phyloP scores from a whole-genome alignment of 2,113 vertebrate species.

The Chlamydotis undulata region DNA sequence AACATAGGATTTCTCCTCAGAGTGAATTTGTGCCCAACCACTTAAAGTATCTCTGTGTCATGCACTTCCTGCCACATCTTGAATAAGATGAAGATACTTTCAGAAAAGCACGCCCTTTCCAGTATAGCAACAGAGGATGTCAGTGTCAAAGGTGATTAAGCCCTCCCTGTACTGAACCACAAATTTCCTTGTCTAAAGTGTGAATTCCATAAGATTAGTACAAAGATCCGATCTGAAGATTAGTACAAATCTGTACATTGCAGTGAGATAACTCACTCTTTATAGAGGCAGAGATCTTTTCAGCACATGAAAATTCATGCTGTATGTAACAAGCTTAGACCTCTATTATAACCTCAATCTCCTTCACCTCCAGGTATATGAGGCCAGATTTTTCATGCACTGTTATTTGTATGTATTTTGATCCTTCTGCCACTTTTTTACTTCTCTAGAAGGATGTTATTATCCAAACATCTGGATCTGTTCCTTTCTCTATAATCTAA shows the following conservation, averaged over 20 bases:
- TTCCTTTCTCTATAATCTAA: constrained; percentile 41
- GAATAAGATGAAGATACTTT: not conserved
- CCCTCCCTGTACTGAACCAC: not conserved
- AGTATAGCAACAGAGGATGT: not conserved
- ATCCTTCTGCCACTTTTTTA: not conserved
- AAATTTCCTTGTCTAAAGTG: not conserved
- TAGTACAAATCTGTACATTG: not conserved
- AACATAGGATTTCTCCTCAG: not conserved
- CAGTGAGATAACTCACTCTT: not conserved
- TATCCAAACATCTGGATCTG: constrained; percentile 53
- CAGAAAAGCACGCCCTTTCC: not conserved
- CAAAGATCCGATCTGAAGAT: not conserved
- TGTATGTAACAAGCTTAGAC: not conserved
- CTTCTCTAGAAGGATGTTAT: not conserved
- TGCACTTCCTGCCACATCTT: not conserved
- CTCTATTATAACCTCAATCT: not conserved
- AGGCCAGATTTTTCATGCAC: not conserved
- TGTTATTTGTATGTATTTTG: not conserved
- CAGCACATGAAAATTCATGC: not conserved
- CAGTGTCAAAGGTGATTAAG: not conserved
- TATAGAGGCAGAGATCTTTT: not conserved
- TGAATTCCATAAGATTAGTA: not conserved
- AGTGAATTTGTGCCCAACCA: not conserved
- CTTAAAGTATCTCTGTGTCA: not conserved
- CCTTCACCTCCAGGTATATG: not conserved